Evolutionary conservation across 2,888 invertebrate genomes (phyloP), one percentile per base, ranked within the genome.

Genomic region (Cephus pulcher): DNA sequence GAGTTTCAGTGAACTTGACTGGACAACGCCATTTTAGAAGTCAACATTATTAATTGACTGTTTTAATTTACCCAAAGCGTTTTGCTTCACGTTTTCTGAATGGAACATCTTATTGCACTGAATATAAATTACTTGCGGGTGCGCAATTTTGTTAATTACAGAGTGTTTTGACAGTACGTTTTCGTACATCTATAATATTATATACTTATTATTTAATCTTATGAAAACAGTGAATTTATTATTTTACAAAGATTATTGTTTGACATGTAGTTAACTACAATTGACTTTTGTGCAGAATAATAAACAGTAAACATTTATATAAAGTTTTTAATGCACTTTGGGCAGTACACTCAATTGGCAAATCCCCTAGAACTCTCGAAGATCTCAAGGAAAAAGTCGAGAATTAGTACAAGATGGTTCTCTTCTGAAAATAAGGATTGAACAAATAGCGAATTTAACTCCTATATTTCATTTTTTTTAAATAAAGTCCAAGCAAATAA

Each of bases 11-110:
- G 69, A 78, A 80, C 6, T 71, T 35, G 37, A 74, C 40, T 76
- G 40, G 69, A 78, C 68, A 56, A 37, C 78, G 74, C 68, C 81
- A 73, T 69, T 73, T 77, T 34, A 75, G 56, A 81, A 75, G 78
- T 78, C 76, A 69, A 79, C 80, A 77, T 77, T 75, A 79, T 71
- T 78, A 76, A 77, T 75, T 69, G 32, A 68, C 40, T 76, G 33
- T 80, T 79, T 73, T n/a, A 76, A 75, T 69, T 73, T 32, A 33
- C 73, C 33, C 33, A 32, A 12, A 32, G 71, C 34, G 0, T 32
- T 34, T 12, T 71, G 71, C 33, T 34, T 33, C 34, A 12, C 12
- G 9, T 71, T 32, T 71, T 34, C 12, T 12, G 12, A 32, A 32
- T 33, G 71, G 71, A 71, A 71, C 32, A 23, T 56, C 56, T 56